Conservation (phyloP, 2,113 vertebrate species). For the Sitta europaea region DNA sequence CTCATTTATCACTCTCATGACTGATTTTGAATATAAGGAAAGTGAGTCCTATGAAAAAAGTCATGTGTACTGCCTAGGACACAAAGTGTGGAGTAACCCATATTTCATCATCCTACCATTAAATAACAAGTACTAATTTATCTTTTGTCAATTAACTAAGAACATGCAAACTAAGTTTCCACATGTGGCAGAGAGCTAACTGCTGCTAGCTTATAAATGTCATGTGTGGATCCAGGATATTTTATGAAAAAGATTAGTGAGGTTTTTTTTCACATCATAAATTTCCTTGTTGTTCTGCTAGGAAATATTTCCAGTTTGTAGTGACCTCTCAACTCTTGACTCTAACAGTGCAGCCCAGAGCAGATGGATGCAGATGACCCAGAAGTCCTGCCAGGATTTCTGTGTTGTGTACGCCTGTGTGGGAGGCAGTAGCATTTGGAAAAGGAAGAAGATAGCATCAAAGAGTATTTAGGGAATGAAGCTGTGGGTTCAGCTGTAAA, state of each 20-base stretch:
- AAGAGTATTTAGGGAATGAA: neutral
- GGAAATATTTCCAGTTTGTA: neutral
- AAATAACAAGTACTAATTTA: constrained; percentile 4
- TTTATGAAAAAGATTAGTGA: neutral
- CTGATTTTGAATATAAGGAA: constrained; percentile 36
- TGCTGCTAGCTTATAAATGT: neutral
- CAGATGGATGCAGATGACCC: neutral
- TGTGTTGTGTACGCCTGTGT: neutral
- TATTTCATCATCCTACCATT: neutral
- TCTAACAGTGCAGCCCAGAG: neutral
- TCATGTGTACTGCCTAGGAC: neutral
- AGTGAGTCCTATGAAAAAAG: constrained; percentile 13
- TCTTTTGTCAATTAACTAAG: neutral
- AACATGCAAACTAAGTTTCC: neutral
- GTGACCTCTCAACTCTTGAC: neutral
- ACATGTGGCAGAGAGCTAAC: neutral
- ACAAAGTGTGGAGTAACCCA: neutral
- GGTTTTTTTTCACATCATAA: neutral
- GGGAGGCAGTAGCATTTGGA: neutral
- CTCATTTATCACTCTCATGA: constrained; percentile 36
- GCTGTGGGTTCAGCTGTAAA: neutral
- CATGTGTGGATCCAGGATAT: neutral
- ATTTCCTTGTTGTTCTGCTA: neutral
- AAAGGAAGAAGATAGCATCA: neutral
- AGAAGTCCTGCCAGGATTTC: neutral